Percentiles rank a stretch among this genome's conserved stretches.
These are phyloP conservation scores for Tachystola acroxantha DNA, from an alignment of 2,888 invertebrate species.

Conservation along the genomic window DNA sequence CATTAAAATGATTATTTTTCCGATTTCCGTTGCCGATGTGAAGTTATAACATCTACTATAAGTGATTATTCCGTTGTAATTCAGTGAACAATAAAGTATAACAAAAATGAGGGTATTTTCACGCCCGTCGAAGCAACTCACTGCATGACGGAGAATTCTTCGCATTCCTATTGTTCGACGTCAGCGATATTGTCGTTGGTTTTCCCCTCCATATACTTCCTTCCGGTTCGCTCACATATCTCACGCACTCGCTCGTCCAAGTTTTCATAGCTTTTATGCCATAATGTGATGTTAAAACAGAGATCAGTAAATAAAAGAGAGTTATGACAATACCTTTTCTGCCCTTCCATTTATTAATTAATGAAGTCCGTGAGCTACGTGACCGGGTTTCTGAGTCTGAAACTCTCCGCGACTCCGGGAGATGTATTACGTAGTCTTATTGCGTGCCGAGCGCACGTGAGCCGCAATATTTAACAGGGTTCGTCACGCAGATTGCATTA, in stretches of 20 bases:
- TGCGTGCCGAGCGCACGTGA: slow-evolving; percentile 12
- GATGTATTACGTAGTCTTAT: slow-evolving; percentile 10
- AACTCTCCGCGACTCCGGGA: slow-evolving; percentile 1
- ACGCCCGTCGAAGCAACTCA: slow-evolving; percentile 15
- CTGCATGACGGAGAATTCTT: slow-evolving; percentile 25
- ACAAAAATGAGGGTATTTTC: background rate
- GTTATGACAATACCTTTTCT: slow-evolving; percentile 15
- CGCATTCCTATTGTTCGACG: slow-evolving; percentile 29
- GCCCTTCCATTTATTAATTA: slow-evolving; percentile 21
- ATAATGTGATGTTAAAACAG: slow-evolving; percentile 17
- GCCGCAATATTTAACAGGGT: slow-evolving; percentile 10
- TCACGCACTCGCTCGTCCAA: slow-evolving; percentile 20
- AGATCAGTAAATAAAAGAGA: slow-evolving; percentile 13
- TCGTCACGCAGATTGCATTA: slow-evolving; percentile 4
- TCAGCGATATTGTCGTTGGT: slow-evolving; percentile 25
- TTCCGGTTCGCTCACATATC: slow-evolving; percentile 21
- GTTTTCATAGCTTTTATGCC: slow-evolving; percentile 18
- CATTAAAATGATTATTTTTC: too few relatives aligned
- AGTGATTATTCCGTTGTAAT: background rate
- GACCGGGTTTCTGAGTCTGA: slow-evolving; percentile 17
- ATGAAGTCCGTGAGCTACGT: slow-evolving; percentile 24
- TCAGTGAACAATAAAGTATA: background rate
- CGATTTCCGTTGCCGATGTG: too few relatives aligned
- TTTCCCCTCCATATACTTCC: slow-evolving; percentile 25
- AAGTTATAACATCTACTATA: too few relatives aligned